phyloP scores from a whole-genome alignment of 2,797 vertebrate species.

The Pagetopsis macropterus region DNA sequence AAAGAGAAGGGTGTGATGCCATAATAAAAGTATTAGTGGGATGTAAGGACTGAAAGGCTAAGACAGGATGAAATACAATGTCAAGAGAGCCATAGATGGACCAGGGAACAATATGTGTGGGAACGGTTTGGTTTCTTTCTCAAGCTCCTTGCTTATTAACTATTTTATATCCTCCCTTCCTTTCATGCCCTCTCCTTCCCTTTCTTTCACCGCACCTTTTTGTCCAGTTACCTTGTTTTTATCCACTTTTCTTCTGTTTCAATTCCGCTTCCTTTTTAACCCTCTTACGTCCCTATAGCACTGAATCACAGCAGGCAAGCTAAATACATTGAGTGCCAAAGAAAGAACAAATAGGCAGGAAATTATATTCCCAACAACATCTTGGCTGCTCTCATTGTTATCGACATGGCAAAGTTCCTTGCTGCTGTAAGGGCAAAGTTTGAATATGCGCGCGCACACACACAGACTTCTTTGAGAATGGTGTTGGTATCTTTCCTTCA shows the following conservation, averaged over 20 bases:
- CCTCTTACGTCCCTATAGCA: conserved; percentile 8
- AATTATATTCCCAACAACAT: conserved; percentile 78
- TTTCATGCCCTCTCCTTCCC: background rate
- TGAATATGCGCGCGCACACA: conserved; percentile 22
- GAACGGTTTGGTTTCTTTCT: background rate
- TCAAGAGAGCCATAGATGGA: conserved; percentile 43
- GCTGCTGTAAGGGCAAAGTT: conserved; percentile 51
- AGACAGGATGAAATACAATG: conserved; percentile 44
- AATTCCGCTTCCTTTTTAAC: conserved; percentile 30
- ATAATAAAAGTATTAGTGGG: conserved; percentile 46
- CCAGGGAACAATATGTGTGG: conserved; percentile 1
- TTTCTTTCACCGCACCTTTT: background rate
- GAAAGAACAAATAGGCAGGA: conserved; percentile 70
- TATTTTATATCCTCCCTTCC: conserved; percentile 7
- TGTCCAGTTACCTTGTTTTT: background rate
- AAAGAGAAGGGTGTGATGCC: conserved; percentile 40
- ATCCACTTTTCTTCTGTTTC: conserved; percentile 32
- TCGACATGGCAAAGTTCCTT: conserved; percentile 68
- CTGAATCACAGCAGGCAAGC: conserved; percentile 45
- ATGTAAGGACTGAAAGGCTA: conserved; percentile 29
- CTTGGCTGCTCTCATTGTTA: conserved; percentile 73
- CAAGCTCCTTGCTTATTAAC: conserved; percentile 3
- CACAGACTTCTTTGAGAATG: background rate
- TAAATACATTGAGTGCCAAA: conserved; percentile 48
- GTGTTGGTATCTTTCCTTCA: conserved; percentile 27